Evolutionary conservation across 2,888 invertebrate genomes (phyloP).

Genomic region (Cosmia pyralina): DNA sequence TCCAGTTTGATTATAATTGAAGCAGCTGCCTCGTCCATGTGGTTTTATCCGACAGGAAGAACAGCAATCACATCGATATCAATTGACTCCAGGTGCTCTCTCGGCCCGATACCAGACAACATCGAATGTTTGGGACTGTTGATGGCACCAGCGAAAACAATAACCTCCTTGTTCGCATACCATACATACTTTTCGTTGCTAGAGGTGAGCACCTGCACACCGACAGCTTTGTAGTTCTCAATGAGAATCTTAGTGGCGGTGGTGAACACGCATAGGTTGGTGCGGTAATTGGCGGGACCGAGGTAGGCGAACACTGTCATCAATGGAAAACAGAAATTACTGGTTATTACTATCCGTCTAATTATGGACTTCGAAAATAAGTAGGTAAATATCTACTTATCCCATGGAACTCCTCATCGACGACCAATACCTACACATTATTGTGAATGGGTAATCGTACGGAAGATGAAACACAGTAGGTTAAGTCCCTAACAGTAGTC

Average conservation of each 20-base stretch:
- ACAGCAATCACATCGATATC: conserved; percentile 33
- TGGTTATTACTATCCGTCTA: too few species aligned
- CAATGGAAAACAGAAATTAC: conserved; percentile 28
- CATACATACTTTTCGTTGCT: conserved; percentile 12
- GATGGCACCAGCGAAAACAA: conserved; percentile 36
- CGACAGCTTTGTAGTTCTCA: conserved; percentile 20
- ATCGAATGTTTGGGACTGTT: conserved; percentile 43
- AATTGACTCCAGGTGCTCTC: conserved; percentile 31
- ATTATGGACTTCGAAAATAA: too few species aligned
- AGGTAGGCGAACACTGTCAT: conserved; percentile 9
- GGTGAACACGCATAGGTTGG: conserved; percentile 33
- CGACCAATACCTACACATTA: too few species aligned
- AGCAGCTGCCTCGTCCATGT: conserved; percentile 30
- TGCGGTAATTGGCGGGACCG: not conserved
- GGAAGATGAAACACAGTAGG: too few species aligned
- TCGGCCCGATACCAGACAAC: conserved; percentile 50
- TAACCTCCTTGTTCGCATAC: conserved; percentile 44
- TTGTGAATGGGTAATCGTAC: too few species aligned
- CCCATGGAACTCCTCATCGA: too few species aligned
- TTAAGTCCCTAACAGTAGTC: too few species aligned
- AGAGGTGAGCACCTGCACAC: conserved; percentile 41
- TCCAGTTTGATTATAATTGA: conserved; percentile 35
- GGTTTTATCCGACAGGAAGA: conserved; percentile 52
- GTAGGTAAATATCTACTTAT: too few species aligned
- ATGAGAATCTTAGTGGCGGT: conserved; percentile 44